Conservation (phyloP, 2,797 vertebrate genomes). For the Manis javanica region DNA sequence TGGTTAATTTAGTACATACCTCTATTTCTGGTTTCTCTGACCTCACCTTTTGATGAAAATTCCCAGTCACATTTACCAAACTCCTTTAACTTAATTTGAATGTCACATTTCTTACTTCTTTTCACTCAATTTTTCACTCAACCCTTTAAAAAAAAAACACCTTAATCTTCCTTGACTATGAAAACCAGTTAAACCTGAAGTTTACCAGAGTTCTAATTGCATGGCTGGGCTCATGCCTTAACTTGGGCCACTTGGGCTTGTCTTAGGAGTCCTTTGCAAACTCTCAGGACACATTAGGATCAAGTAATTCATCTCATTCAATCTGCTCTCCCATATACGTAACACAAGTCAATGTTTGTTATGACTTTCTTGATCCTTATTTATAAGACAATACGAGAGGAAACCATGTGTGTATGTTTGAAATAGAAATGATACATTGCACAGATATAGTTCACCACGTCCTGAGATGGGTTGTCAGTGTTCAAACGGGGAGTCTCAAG, state of each 20-base stretch:
- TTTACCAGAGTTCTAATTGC: constrained; percentile 35
- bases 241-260: background rate
- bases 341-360: constrained; percentile 41
- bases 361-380: constrained; percentile 75
- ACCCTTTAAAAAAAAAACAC: background rate
- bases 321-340: constrained; percentile 13
- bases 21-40: background rate
- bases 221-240: background rate
- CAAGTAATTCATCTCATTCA: background rate
- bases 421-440: constrained; percentile 80
- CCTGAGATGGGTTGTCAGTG: constrained; percentile 70
- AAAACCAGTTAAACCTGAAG: constrained; percentile 7
- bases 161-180: background rate
- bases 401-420: constrained; percentile 75
- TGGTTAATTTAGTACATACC: background rate
- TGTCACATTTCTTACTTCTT: constrained; percentile 19
- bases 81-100: constrained; percentile 44
- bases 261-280: constrained; percentile 19
- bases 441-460: constrained; percentile 78
- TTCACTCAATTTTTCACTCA: background rate
- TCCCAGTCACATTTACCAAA: background rate
- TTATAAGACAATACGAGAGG: constrained; percentile 75
- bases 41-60: constrained; percentile 24
- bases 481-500: constrained; percentile 72
- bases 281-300: background rate